phyloP scores from a whole-genome alignment of 1,140 invertebrate genomes.

The Charaxes varanes region DNA sequence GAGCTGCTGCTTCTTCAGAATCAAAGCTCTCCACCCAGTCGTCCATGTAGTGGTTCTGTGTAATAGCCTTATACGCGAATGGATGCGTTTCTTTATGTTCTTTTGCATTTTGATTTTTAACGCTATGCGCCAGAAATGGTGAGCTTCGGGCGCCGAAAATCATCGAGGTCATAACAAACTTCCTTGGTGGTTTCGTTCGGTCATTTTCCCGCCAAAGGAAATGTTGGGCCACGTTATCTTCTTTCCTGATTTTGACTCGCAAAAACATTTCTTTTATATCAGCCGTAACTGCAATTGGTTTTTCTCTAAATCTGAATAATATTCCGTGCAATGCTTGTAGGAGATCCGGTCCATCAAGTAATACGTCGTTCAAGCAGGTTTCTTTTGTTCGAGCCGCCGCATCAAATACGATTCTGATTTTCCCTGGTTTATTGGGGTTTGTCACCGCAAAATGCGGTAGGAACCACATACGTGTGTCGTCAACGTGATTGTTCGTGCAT shows the following conservation, averaged over 20 bases:
- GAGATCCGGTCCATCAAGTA: slow-evolving; percentile 22
- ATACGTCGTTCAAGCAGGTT: slow-evolving; percentile 9
- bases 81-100: too few species aligned
- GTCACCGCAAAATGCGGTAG: slow-evolving; percentile 13
- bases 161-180: slow-evolving; percentile 24
- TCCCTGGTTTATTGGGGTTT: slow-evolving; percentile 8
- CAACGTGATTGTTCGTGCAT: too few species aligned
- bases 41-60: too few species aligned
- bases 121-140: too few species aligned
- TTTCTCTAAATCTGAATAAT: slow-evolving; percentile 31
- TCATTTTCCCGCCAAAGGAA: slow-evolving; percentile 24
- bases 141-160: slow-evolving; percentile 23
- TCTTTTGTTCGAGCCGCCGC: slow-evolving; percentile 3
- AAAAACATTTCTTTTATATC: slow-evolving; percentile 30
- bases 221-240: slow-evolving; percentile 23
- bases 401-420: slow-evolving; percentile 11
- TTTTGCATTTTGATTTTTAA: too few species aligned
- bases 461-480: too few species aligned
- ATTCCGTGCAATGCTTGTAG: slow-evolving; percentile 26
- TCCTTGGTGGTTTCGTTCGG: not conserved
- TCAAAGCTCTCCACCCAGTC: too few species aligned
- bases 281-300: slow-evolving; percentile 27
- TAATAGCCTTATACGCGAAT: too few species aligned
- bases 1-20: too few species aligned
- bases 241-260: slow-evolving; percentile 18